Evolutionary conservation across 1,140 invertebrate species (phyloP).

Genomic region (Drosophila orosa): DNA sequence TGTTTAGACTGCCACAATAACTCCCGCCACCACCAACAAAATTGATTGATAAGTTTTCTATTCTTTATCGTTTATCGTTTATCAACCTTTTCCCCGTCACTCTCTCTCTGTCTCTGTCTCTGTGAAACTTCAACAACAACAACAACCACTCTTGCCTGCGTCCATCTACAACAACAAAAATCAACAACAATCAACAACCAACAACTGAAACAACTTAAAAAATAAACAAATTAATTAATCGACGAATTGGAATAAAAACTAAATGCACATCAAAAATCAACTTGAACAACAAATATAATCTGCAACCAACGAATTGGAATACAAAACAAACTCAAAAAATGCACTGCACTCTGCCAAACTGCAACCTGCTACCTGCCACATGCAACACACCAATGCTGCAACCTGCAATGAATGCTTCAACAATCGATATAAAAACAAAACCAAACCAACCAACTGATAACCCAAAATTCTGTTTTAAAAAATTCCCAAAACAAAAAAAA

Average conservation of each 20-base stretch:
- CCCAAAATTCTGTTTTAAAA: background rate
- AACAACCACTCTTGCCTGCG: constrained; percentile 64
- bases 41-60: constrained; percentile 61
- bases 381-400: constrained; percentile 33
- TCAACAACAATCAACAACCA: constrained; percentile 22
- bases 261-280: constrained; percentile 27
- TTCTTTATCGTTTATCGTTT: constrained; percentile 59
- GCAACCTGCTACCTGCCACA: constrained; percentile 25
- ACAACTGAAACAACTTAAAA: constrained; percentile 19
- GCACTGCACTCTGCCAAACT: constrained; percentile 50
- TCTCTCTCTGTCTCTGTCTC: constrained; percentile 23
- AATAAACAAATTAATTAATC: constrained; percentile 26
- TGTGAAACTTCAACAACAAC: constrained; percentile 19
- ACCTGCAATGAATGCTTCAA: constrained; percentile 51
- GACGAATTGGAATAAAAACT: constrained; percentile 26
- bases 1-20: constrained; percentile 24
- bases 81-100: constrained; percentile 23
- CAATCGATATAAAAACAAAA: constrained; percentile 17
- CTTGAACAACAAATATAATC: constrained; percentile 12
- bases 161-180: constrained; percentile 62
- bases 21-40: constrained; percentile 8
- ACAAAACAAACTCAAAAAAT: constrained; percentile 21
- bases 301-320: constrained; percentile 31
- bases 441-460: constrained; percentile 15
- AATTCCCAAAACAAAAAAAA: constrained; percentile 36